A percentile compares a stretch with the other conserved stretches of the same genome.
Conservation (phyloP, 2,797 vertebrate genomes). For the Hypotaenidia philippensis region DNA sequence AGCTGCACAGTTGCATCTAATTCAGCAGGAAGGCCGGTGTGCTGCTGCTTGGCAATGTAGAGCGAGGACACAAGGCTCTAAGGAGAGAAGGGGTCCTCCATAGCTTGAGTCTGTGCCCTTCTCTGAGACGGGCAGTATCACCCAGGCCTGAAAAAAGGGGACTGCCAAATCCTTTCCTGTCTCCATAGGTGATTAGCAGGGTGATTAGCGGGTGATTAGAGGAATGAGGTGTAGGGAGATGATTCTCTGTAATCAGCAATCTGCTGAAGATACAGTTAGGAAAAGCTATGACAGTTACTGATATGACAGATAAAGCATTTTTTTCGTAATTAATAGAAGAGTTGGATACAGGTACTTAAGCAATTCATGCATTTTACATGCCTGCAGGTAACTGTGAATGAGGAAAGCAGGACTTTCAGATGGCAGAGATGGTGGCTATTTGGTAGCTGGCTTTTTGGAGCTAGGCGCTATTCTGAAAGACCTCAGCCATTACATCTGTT, state of each 20-base stretch:
- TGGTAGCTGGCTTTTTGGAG: background rate
- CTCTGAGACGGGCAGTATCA: background rate
- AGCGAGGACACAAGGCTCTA: background rate
- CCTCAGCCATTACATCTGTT: background rate
- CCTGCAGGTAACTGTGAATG: background rate
- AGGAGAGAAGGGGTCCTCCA: rapidly evolving
- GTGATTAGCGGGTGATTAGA: background rate
- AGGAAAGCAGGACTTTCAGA: background rate
- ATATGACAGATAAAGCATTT: background rate
- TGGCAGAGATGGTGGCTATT: background rate
- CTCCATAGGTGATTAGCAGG: background rate
- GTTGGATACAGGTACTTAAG: background rate
- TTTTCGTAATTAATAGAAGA: background rate
- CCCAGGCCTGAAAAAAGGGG: background rate
- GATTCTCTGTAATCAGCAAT: background rate
- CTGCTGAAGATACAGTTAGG: background rate
- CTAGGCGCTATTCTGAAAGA: background rate
- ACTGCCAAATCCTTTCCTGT: background rate
- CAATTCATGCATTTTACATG: background rate
- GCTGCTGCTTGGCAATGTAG: rapidly evolving
- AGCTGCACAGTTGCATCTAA: background rate
- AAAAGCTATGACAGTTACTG: background rate
- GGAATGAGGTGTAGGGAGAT: background rate
- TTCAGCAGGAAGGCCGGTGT: background rate
- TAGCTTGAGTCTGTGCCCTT: background rate